These are phyloP conservation scores for Pavo muticus DNA, from an alignment of 2,113 vertebrate species.

Conservation along the genomic window DNA sequence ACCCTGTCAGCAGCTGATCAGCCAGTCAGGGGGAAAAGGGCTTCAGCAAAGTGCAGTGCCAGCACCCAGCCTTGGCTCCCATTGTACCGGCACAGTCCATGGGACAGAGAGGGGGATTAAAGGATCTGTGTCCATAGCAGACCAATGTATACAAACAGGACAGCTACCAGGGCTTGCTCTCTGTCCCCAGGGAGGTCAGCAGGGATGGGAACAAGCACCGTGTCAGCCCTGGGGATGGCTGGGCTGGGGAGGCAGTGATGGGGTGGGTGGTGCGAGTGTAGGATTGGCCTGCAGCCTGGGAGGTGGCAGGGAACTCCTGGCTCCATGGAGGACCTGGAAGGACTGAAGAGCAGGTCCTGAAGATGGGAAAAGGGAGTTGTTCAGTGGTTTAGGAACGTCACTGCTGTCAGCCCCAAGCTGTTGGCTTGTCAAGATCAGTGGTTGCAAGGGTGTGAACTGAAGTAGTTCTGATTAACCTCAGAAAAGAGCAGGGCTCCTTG, in stretches of 20 bases:
- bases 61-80: slow-evolving; percentile 75
- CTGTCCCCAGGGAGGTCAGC: slow-evolving; percentile 32
- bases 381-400: neutral
- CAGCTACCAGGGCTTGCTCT: slow-evolving; percentile 28
- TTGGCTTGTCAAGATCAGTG: rapidly evolving
- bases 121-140: slow-evolving; percentile 72
- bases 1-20: slow-evolving; percentile 90
- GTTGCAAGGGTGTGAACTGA: neutral
- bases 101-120: slow-evolving; percentile 77
- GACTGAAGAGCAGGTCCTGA: neutral
- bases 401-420: neutral
- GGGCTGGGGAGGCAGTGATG: neutral
- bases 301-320: neutral
- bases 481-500: neutral
- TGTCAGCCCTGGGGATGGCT: neutral
- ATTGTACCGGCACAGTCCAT: slow-evolving; percentile 46
- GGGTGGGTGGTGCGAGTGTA: neutral
- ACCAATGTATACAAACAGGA: slow-evolving; percentile 55
- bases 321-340: neutral
- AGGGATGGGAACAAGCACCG: neutral
- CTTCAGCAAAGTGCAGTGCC: slow-evolving; percentile 85
- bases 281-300: neutral
- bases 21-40: slow-evolving; percentile 84
- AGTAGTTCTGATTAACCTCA: neutral
- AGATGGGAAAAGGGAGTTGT: neutral